Evolutionary conservation across 2,113 vertebrate species (phyloP).

Genomic region (Pan troglodytes): NHGRI_mPanTro3-v2.1_pri NC_072408.2:88259501-88260000

Average conservation of each 20-base stretch:
- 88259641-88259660: slow-evolving; percentile 40
- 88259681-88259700: background rate
- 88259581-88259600: background rate
- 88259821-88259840: background rate
- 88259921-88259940: slow-evolving; percentile 47
- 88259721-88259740: background rate
- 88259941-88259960: slow-evolving; percentile 34
- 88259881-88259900: slow-evolving; percentile 51
- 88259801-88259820: background rate
- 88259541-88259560: background rate
- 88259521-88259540: background rate
- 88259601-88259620: slow-evolving; percentile 8
- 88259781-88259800: background rate
- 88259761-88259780: background rate
- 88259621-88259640: background rate
- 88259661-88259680: background rate
- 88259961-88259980: slow-evolving; percentile 44
- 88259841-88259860: background rate
- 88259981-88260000: slow-evolving; percentile 23
- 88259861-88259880: slow-evolving; percentile 42
- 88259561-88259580: slow-evolving; percentile 15
- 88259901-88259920: slow-evolving; percentile 62
- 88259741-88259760: background rate
- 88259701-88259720: background rate
- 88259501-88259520: background rate